Conservation (phyloP, 2,888 invertebrate genomes). For the Erpobdella octoculata region DNA sequence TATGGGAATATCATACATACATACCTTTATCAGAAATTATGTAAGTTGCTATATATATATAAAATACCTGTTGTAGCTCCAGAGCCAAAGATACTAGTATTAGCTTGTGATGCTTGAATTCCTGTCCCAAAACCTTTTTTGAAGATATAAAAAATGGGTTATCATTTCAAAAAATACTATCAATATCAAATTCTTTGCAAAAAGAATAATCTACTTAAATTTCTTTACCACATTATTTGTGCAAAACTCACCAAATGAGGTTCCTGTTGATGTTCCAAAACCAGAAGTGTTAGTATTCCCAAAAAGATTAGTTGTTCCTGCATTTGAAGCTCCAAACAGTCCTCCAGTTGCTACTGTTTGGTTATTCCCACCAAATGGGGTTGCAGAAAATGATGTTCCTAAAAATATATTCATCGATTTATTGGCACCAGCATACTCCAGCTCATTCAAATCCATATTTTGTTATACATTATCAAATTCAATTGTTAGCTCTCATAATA, state of each 20-base stretch:
- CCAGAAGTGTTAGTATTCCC: constrained; percentile 35
- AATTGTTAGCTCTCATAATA: too few species aligned
- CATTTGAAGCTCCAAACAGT: background rate
- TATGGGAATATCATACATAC: too few species aligned
- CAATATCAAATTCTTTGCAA: background rate
- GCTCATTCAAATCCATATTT: background rate
- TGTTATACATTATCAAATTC: too few species aligned
- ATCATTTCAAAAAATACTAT: background rate
- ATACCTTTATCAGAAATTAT: background rate
- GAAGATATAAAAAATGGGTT: background rate
- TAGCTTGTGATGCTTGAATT: background rate
- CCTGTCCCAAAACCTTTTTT: background rate
- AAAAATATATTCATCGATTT: background rate
- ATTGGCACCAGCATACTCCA: too few species aligned
- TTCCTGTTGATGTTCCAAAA: constrained; percentile 32
- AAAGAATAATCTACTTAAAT: background rate
- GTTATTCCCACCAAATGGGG: background rate
- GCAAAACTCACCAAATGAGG: constrained; percentile 38
- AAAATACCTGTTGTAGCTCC: background rate
- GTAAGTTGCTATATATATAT: too few species aligned
- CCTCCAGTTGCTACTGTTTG: background rate
- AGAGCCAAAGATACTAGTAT: background rate
- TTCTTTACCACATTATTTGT: background rate
- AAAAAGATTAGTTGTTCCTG: constrained; percentile 36
- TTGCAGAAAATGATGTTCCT: constrained; percentile 9